Evolutionary conservation across 2,797 vertebrate genomes (phyloP), one percentile per base, ranked within the genome.

Genomic region (Chelonia mydas): DNA sequence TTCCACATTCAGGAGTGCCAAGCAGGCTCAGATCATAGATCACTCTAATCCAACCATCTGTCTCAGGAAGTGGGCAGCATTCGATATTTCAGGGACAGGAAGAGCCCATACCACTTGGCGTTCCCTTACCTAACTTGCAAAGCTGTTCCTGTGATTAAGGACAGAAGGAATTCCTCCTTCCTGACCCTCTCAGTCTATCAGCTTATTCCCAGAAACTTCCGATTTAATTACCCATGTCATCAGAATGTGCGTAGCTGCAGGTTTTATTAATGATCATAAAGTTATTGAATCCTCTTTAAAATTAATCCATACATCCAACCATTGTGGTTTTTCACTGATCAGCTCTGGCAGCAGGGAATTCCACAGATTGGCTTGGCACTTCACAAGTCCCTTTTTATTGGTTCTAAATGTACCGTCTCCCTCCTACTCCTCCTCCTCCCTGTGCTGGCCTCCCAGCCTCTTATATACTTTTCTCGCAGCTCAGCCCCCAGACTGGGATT

Each of bases 151-250:
- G 65, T 97, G 90, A 95, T 96, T 91, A 95, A 95, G 59, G 84
- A 94, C 89, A 53, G 61, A 90, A 83, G 37, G 78, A 94, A 55
- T 91, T 96, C 89, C 86, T 86, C 83, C 83, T 90, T 96, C 86
- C 78, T 96, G 94, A 97, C 96, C 96, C 94, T 96, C 85, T 87
- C 94, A 88, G 94, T 91, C 96, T 93, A 95, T 96, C 94, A 88
- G 80, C 94, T 92, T 94, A 90, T 96, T 96, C 95, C 97, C 96
- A 94, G 95, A 96, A 97, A 92, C 93, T 96, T 95, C 87, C 57
- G 50, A 85, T 97, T 97, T 97, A 95, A 96, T 97, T 96, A 94
- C 90, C 94, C 92, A n/a, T 94, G 89, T 94, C 93, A 95, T 88
- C 89, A 86, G 91, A 92, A 94, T 94, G 81, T 81, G 91, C 50